Evolutionary conservation across 2,113 vertebrate species (phyloP).

Genomic region (Rhinoptilus africanus): DNA sequence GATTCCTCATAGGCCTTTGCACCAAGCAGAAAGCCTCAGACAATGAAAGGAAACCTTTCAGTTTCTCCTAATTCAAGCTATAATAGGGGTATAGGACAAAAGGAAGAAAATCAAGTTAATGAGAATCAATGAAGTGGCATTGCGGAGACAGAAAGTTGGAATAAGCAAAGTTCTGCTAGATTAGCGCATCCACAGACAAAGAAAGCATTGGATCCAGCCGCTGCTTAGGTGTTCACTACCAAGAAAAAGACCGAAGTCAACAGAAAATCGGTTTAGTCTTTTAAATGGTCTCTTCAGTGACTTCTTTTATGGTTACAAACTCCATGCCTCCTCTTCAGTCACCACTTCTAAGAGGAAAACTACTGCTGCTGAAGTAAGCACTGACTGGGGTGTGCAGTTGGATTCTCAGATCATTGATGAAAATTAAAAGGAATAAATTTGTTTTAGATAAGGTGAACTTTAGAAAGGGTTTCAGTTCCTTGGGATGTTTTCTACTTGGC

Average conservation of each 20-base stretch:
- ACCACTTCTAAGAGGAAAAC: not conserved
- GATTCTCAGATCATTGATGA: not conserved
- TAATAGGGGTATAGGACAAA: not conserved
- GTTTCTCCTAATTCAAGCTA: not conserved
- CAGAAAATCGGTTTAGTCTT: not conserved
- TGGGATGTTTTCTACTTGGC: not conserved
- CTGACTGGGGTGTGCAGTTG: not conserved
- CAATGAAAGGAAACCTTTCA: not conserved
- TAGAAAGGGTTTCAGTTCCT: not conserved
- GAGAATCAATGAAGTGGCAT: not conserved
- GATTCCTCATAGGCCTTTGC: not conserved
- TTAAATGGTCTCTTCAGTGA: not conserved
- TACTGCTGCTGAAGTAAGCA: not conserved
- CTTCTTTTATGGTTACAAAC: not conserved
- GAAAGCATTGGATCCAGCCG: not conserved
- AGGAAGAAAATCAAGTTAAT: not conserved
- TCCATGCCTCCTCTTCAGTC: not conserved
- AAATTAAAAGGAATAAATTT: not conserved
- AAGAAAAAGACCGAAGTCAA: not conserved
- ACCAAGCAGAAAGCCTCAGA: not conserved
- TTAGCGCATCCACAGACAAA: not conserved
- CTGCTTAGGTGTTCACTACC: not conserved
- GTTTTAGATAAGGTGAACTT: not conserved
- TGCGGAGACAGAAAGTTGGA: not conserved
- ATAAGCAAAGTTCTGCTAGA: not conserved